These are phyloP conservation scores for Axea sp. DNA, from an alignment of 2,888 invertebrate species.

Conservation along the genomic window DNA sequence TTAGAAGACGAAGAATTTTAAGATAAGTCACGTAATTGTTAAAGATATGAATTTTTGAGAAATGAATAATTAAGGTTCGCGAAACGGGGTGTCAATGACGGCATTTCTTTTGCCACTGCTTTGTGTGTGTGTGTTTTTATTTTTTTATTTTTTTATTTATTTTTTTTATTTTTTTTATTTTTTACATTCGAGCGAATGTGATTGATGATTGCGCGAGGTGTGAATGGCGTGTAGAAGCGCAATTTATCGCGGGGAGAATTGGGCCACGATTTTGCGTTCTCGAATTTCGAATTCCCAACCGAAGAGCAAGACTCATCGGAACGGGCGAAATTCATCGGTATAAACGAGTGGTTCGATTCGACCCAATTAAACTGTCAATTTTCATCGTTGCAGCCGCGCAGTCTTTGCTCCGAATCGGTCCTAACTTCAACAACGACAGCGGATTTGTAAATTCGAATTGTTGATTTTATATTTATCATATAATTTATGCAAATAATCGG, in stretches of 20 bases:
- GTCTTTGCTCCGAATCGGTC: constrained; percentile 10
- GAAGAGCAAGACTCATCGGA: no score
- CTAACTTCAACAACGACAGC: constrained; percentile 21
- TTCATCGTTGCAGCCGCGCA: constrained; percentile 3
- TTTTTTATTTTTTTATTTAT: no score
- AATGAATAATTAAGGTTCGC: constrained; percentile 9
- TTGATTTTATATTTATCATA: constrained; percentile 7
- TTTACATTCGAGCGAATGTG: constrained; percentile 16
- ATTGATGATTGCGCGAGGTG: constrained; percentile 30
- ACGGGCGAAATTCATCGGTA: no score
- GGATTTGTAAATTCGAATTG: neutral
- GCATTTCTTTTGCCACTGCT: constrained; percentile 19
- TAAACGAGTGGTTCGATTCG: constrained; percentile 1
- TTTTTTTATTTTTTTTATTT: constrained; percentile 4
- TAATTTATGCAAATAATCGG: constrained; percentile 17
- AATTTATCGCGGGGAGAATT: constrained; percentile 22
- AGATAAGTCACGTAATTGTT: constrained; percentile 54
- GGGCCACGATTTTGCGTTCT: constrained; percentile 11
- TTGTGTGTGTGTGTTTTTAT: no score
- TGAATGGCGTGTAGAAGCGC: constrained; percentile 26
- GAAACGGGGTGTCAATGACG: constrained; percentile 41
- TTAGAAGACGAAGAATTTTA: constrained; percentile 21
- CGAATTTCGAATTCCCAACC: no score
- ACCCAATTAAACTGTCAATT: constrained; percentile 8
- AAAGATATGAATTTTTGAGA: constrained; percentile 47